These are phyloP conservation scores for Palloptera scutellata DNA, from an alignment of 2,888 invertebrate species.

Conservation along the genomic window DNA sequence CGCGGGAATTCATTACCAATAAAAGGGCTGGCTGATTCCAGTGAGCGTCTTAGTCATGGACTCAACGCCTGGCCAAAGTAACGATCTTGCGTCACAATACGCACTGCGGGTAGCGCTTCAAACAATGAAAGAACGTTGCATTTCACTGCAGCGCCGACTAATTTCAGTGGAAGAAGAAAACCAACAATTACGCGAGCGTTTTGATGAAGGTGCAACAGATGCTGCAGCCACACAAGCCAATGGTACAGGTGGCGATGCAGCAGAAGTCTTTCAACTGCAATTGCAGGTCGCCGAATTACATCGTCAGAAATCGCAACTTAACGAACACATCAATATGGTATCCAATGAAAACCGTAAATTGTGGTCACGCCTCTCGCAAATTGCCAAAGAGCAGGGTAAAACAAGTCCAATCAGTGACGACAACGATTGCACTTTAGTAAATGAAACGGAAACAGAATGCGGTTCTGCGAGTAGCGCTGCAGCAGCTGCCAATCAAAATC, in stretches of 20 bases:
- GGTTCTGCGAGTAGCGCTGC: constrained; percentile 27
- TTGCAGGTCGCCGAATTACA: constrained; percentile 74
- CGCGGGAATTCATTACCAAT: not conserved
- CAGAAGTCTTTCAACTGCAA: constrained; percentile 67
- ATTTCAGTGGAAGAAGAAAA: constrained; percentile 79
- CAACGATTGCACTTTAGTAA: constrained; percentile 26
- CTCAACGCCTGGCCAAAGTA: constrained; percentile 13
- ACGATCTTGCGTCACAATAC: constrained; percentile 50
- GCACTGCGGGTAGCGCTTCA: constrained; percentile 79
- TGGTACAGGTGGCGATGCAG: constrained; percentile 43
- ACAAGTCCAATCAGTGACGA: constrained; percentile 24
- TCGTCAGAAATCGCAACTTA: constrained; percentile 78
- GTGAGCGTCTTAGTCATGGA: constrained; percentile 4
- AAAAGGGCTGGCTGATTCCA: not conserved
- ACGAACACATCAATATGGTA: constrained; percentile 82
- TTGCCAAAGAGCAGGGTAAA: constrained; percentile 68
- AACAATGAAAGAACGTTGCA: constrained; percentile 83
- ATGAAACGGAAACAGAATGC: constrained; percentile 32
- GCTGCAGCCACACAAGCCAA: constrained; percentile 57
- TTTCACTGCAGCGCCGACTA: constrained; percentile 76
- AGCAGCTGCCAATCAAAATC: constrained; percentile 55
- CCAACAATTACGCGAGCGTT: constrained; percentile 67
- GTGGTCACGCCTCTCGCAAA: constrained; percentile 76
- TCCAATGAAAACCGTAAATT: constrained; percentile 81
- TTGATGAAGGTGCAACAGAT: constrained; percentile 57